Evolutionary conservation across 1,140 invertebrate genomes (phyloP).

Genomic region (Nylanderia fulva): DNA sequence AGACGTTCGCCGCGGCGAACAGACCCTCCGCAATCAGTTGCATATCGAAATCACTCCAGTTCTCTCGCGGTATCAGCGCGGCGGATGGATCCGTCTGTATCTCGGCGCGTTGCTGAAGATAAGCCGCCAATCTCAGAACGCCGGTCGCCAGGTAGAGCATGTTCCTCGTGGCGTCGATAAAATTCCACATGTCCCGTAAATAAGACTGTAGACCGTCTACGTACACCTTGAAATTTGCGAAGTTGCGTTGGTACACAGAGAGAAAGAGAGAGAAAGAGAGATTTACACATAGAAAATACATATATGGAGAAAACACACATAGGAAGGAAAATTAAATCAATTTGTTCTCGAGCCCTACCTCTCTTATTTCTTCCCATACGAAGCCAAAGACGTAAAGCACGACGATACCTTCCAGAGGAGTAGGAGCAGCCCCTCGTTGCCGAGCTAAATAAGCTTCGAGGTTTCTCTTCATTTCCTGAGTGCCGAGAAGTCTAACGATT

Average conservation of each 20-base stretch:
- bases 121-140: conserved; percentile 91
- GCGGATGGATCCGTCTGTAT: conserved; percentile 88
- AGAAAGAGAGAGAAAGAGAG: not conserved
- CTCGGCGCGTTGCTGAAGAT: conserved; percentile 90
- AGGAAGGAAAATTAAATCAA: not conserved
- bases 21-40: conserved; percentile 97
- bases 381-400: conserved; percentile 93
- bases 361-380: conserved; percentile 96
- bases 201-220: conserved; percentile 93
- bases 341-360: conserved; percentile 82
- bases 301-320: not conserved
- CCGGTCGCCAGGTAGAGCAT: conserved; percentile 93
- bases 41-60: conserved; percentile 97
- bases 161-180: conserved; percentile 97
- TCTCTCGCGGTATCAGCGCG: conserved; percentile 91
- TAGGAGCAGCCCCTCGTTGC: conserved; percentile 93
- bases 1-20: conserved; percentile 97
- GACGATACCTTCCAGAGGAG: conserved; percentile 92
- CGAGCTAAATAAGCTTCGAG: conserved; percentile 87
- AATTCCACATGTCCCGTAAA: conserved; percentile 97
- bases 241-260: not conserved
- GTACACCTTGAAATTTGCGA: conserved; percentile 87
- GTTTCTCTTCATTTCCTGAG: conserved; percentile 87
- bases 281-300: not conserved
- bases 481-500: conserved; percentile 90